phyloP scores from a whole-genome alignment of 2,113 vertebrate species.

The Ciconia stormi region DNA sequence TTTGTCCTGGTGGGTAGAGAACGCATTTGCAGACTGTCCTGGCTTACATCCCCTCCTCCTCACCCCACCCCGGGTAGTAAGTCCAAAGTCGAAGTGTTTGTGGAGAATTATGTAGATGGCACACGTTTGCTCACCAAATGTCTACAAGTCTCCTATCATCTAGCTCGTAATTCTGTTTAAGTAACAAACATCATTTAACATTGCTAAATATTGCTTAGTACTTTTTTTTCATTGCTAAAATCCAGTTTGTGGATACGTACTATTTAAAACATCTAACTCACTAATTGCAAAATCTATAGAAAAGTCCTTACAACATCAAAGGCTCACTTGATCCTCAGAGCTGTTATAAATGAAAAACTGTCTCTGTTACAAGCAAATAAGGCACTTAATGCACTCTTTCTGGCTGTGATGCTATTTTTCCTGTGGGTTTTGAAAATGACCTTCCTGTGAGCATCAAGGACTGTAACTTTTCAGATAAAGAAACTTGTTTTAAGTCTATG shows the following conservation, averaged over 20 bases:
- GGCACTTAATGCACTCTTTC: slow-evolving; percentile 63
- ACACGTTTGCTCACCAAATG: background rate
- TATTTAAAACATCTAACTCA: slow-evolving; percentile 68
- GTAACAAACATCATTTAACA: slow-evolving; percentile 32
- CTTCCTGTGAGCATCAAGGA: slow-evolving; percentile 81
- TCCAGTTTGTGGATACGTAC: slow-evolving; percentile 43
- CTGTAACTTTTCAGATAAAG: slow-evolving; percentile 80
- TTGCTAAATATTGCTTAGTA: slow-evolving; percentile 59
- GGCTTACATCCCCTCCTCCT: background rate
- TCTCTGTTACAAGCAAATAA: slow-evolving; percentile 74
- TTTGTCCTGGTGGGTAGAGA: background rate
- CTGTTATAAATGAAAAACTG: slow-evolving; percentile 68
- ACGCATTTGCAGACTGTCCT: background rate
- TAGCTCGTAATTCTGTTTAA: slow-evolving; percentile 34
- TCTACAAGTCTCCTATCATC: slow-evolving; percentile 4
- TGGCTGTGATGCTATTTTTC: slow-evolving; percentile 68
- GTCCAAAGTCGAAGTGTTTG: background rate
- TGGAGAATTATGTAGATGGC: slow-evolving; percentile 12
- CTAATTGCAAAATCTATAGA: slow-evolving; percentile 79
- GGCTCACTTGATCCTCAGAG: slow-evolving; percentile 64
- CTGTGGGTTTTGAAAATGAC: slow-evolving; percentile 79
- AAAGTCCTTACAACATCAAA: slow-evolving; percentile 71
- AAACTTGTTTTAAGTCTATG: slow-evolving; percentile 77
- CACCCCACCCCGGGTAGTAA: background rate
- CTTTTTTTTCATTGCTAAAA: slow-evolving; percentile 42